Evolutionary conservation across 1,140 invertebrate genomes (phyloP).

Genomic region (Dendroctonus ponderosae): DNA sequence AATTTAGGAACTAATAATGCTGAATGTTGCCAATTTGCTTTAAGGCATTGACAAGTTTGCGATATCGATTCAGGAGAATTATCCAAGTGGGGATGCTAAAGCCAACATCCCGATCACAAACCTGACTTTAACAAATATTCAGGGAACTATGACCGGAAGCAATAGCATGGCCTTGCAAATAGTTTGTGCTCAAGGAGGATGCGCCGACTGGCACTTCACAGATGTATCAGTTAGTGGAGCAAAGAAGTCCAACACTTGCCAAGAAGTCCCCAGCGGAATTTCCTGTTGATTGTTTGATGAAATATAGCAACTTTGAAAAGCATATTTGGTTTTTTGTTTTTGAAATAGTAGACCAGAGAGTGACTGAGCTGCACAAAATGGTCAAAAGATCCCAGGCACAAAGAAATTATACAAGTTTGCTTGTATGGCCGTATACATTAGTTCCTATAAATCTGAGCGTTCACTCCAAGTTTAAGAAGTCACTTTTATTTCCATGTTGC

Average conservation of each 20-base stretch:
- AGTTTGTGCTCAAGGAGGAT: constrained; percentile 20
- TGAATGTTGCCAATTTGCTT: neutral
- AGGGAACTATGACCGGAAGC: constrained; percentile 19
- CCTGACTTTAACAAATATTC: constrained; percentile 19
- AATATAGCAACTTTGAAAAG: too few relatives aligned
- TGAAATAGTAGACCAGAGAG: too few relatives aligned
- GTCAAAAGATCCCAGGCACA: too few relatives aligned
- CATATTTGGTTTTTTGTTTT: too few relatives aligned
- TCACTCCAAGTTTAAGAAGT: too few relatives aligned
- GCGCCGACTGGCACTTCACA: constrained; percentile 24
- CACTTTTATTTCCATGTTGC: too few relatives aligned
- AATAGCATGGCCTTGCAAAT: constrained; percentile 20
- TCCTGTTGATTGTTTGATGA: constrained; percentile 12
- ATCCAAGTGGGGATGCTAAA: constrained; percentile 23
- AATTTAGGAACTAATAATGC: neutral
- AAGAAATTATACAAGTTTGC: too few relatives aligned
- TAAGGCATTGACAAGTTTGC: constrained; percentile 19
- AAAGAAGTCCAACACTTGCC: neutral
- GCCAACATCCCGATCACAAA: constrained; percentile 26
- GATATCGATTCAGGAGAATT: constrained; percentile 20
- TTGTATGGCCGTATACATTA: too few relatives aligned
- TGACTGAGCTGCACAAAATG: too few relatives aligned
- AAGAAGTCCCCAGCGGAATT: constrained; percentile 23
- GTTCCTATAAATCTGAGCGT: too few relatives aligned
- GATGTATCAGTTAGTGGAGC: constrained; percentile 23